phyloP scores from a whole-genome alignment of 2,113 vertebrate genomes.

The Haemorhous mexicanus region DNA sequence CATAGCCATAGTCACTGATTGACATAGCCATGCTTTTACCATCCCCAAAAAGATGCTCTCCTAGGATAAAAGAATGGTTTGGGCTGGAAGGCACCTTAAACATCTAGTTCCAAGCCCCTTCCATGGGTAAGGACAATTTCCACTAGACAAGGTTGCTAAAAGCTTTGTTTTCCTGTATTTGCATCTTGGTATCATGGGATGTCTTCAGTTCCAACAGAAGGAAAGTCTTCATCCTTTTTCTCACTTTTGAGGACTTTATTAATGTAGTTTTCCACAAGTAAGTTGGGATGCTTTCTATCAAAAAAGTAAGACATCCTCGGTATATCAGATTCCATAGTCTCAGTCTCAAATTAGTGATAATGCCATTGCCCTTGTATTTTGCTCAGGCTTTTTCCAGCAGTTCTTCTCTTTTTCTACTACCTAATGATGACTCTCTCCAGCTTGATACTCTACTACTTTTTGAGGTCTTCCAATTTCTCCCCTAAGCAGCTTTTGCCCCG shows the following conservation, averaged over 20 bases:
- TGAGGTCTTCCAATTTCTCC: neutral
- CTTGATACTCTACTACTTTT: neutral
- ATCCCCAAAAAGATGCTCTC: neutral
- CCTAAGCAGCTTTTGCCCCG: neutral
- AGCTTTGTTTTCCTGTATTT: neutral
- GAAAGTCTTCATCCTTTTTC: neutral
- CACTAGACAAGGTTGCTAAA: neutral
- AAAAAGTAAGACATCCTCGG: neutral
- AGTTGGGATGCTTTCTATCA: neutral
- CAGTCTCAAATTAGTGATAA: neutral
- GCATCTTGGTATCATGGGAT: rapidly evolving
- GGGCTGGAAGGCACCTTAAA: neutral
- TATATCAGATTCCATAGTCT: neutral
- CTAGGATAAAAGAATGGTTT: neutral
- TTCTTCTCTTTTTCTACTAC: neutral
- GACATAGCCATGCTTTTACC: neutral
- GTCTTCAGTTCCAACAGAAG: neutral
- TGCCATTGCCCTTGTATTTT: neutral
- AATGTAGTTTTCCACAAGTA: neutral
- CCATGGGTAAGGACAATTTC: neutral
- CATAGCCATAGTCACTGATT: neutral
- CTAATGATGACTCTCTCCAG: neutral
- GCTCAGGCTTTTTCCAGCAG: neutral
- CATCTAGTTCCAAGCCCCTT: neutral
- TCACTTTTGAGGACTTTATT: neutral